Percentiles rank a stretch among this genome's conserved stretches.
Conservation (phyloP, 2,797 vertebrate species). For the Apogon hyalosoma region DNA sequence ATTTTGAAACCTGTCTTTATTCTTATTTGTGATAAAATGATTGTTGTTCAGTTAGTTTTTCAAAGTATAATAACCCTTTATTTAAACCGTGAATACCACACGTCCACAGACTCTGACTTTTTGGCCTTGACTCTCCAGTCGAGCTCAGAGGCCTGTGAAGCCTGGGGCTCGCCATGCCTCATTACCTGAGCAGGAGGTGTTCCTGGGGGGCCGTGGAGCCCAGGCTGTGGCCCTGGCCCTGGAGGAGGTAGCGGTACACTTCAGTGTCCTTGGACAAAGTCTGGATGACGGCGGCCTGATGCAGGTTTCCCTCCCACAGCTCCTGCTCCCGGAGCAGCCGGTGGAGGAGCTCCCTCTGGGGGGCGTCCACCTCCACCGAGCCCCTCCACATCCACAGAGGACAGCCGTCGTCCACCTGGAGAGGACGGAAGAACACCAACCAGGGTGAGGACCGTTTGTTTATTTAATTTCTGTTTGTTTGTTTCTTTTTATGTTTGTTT, state of each 20-base stretch:
- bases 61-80: no score
- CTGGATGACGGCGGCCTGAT: constrained; percentile 74
- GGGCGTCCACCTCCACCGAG: constrained; percentile 72
- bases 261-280: constrained; percentile 79
- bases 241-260: constrained; percentile 79
- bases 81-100: no score
- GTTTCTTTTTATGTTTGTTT: no score
- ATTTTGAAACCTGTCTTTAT: no score
- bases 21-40: no score
- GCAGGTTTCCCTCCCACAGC: constrained; percentile 79
- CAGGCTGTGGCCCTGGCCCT: constrained; percentile 52
- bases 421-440: not conserved
- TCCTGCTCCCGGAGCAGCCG: constrained; percentile 80
- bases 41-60: no score
- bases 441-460: no score
- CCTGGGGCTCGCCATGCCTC: constrained; percentile 16
- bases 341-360: constrained; percentile 78
- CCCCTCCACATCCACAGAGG: constrained; percentile 80
- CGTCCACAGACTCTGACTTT: not conserved
- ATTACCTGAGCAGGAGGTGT: constrained; percentile 85
- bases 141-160: constrained; percentile 25
- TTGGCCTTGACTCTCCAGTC: not conserved
- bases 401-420: constrained; percentile 80
- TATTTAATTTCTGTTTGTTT: no score
- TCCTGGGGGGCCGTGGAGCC: constrained; percentile 73